These are phyloP conservation scores for Daubentonia madagascariensis DNA, from an alignment of 2,113 vertebrate species.

Conservation along the genomic window DNA sequence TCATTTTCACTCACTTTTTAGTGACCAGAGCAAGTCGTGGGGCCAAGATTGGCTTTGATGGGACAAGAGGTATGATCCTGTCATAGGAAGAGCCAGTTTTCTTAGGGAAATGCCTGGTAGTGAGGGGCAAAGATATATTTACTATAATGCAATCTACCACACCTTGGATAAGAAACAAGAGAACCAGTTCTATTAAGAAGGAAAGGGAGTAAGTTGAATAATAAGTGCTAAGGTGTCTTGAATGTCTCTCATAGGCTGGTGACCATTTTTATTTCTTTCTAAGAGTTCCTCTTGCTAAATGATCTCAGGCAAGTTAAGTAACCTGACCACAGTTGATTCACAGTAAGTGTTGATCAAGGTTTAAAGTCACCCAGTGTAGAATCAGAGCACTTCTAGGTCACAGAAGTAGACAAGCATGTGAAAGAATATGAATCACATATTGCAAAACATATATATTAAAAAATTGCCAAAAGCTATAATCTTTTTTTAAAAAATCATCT, in stretches of 20 bases:
- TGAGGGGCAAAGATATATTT: background rate
- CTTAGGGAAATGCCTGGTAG: background rate
- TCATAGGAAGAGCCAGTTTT: background rate
- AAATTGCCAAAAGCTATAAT: background rate
- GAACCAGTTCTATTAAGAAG: background rate
- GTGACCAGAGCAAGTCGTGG: background rate
- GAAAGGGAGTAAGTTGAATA: background rate
- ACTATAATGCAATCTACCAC: background rate
- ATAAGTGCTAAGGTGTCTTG: background rate
- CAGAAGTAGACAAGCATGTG: background rate
- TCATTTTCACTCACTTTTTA: background rate
- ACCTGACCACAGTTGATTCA: background rate
- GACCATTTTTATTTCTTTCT: background rate
- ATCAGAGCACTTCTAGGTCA: background rate
- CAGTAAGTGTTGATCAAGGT: background rate
- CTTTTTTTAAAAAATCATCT: background rate
- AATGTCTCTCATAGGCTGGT: background rate
- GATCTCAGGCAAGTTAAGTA: too few relatives aligned
- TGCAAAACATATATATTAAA: background rate
- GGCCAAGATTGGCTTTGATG: background rate
- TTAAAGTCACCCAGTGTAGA: background rate
- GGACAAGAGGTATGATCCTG: background rate
- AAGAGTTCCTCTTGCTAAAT: background rate
- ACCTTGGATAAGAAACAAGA: background rate
- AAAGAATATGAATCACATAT: background rate